phyloP scores from a whole-genome alignment of 2,888 invertebrate genomes.

The Nymphalis urticae region DNA sequence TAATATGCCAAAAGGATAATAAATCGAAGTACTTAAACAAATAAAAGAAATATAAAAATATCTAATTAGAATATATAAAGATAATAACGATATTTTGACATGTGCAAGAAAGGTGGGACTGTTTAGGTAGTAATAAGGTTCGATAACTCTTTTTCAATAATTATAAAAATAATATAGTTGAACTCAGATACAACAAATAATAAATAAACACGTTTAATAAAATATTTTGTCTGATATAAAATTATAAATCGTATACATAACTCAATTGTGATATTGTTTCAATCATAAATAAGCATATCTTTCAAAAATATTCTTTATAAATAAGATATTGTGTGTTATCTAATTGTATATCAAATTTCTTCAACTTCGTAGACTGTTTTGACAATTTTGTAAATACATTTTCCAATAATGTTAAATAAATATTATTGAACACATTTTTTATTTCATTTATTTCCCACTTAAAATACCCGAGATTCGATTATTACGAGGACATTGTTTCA shows the following conservation, averaged over 20 bases:
- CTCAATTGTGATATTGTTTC: slow-evolving; percentile 37
- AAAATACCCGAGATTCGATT: neutral
- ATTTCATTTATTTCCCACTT: neutral
- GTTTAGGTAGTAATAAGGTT: neutral
- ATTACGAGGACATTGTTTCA: neutral
- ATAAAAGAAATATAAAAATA: neutral
- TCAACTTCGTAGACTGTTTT: slow-evolving; percentile 31
- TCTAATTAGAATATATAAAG: neutral
- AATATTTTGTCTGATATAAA: slow-evolving; percentile 15
- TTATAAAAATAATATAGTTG: neutral
- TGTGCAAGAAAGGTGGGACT: neutral
- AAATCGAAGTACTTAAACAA: no score
- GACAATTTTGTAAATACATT: slow-evolving; percentile 41
- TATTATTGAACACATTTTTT: slow-evolving; percentile 27
- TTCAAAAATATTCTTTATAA: slow-evolving; percentile 12
- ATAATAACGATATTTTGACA: neutral
- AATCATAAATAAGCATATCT: slow-evolving; percentile 39
- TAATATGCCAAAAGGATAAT: no score
- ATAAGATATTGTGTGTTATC: neutral
- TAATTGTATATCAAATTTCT: slow-evolving; percentile 17
- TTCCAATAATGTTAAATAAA: slow-evolving; percentile 34
- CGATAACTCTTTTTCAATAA: neutral
- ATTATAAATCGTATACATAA: slow-evolving; percentile 12
- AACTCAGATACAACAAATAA: neutral
- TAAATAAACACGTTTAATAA: neutral